Conservation (phyloP, 2,888 invertebrate species). For the Zygaena filipendulae region DNA sequence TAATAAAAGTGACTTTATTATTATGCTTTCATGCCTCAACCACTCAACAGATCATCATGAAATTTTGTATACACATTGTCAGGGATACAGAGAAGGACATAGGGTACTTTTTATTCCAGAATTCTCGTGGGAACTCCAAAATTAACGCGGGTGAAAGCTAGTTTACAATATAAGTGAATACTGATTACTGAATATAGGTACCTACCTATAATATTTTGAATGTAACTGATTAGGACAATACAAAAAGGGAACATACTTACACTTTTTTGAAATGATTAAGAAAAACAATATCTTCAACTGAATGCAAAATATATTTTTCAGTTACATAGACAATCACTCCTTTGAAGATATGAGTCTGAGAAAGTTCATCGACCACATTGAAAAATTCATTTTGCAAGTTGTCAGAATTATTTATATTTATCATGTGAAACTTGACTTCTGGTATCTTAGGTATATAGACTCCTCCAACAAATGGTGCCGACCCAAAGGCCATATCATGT, state of each 20-base stretch:
- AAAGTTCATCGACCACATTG: slow-evolving; percentile 29
- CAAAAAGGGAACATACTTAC: slow-evolving; percentile 45
- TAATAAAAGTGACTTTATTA: no score
- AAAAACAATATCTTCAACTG: slow-evolving; percentile 44
- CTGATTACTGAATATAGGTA: no score
- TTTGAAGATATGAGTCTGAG: slow-evolving; percentile 36
- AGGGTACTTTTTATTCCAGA: no score
- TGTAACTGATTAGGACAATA: no score
- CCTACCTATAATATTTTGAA: no score
- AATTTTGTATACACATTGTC: no score
- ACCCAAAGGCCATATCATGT: slow-evolving; percentile 21
- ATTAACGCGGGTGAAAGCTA: no score
- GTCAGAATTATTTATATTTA: slow-evolving; percentile 31
- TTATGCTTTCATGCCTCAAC: no score
- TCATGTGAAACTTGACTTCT: slow-evolving; percentile 40
- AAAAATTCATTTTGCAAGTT: slow-evolving; percentile 30
- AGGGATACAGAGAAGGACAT: no score
- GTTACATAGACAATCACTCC: slow-evolving; percentile 50
- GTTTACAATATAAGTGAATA: no score
- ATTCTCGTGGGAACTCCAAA: no score
- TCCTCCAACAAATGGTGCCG: slow-evolving; percentile 38
- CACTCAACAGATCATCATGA: no score
- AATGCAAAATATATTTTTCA: slow-evolving; percentile 45
- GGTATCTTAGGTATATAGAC: slow-evolving; percentile 46
- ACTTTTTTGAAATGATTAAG: slow-evolving; percentile 41